Conservation (phyloP, 2,888 invertebrate species). For the Napeogenes inachia region DNA sequence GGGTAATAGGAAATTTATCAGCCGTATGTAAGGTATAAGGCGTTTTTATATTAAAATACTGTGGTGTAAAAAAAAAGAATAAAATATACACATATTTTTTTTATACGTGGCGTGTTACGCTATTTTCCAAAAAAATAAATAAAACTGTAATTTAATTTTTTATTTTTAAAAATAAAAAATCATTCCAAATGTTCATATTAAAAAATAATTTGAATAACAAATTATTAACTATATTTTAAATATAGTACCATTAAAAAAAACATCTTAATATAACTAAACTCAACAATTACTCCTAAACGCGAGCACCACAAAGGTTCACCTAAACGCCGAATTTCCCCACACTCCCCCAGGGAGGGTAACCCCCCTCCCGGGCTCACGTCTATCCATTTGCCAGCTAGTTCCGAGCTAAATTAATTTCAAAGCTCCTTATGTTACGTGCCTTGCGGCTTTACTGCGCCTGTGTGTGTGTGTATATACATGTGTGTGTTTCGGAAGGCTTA, state of each 20-base stretch:
- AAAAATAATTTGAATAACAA: too few relatives aligned
- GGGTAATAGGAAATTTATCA: slow-evolving; percentile 32
- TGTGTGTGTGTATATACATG: slow-evolving; percentile 55
- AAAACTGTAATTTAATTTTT: too few relatives aligned
- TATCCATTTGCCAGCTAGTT: slow-evolving; percentile 79
- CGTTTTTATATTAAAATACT: neutral
- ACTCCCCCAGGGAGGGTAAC: slow-evolving; percentile 39
- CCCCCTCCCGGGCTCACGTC: slow-evolving; percentile 69
- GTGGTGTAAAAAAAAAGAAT: neutral
- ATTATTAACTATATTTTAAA: too few relatives aligned
- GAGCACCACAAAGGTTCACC: slow-evolving; percentile 70
- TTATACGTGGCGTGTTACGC: too few relatives aligned
- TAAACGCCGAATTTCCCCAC: slow-evolving; percentile 73
- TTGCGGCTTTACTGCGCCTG: slow-evolving; percentile 70
- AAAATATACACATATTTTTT: neutral
- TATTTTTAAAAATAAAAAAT: too few relatives aligned
- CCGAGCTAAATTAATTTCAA: slow-evolving; percentile 78
- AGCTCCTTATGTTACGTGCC: slow-evolving; percentile 79
- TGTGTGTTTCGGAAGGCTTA: slow-evolving; percentile 68
- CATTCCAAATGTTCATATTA: too few relatives aligned
- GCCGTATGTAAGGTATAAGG: slow-evolving; percentile 6
- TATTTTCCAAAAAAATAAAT: too few relatives aligned
- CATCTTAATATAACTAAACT: slow-evolving; percentile 41
- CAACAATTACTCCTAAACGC: slow-evolving; percentile 64
- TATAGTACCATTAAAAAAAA: slow-evolving; percentile 33